Conservation (phyloP, 1,140 invertebrate genomes). For the Bombus cullumanus region DNA sequence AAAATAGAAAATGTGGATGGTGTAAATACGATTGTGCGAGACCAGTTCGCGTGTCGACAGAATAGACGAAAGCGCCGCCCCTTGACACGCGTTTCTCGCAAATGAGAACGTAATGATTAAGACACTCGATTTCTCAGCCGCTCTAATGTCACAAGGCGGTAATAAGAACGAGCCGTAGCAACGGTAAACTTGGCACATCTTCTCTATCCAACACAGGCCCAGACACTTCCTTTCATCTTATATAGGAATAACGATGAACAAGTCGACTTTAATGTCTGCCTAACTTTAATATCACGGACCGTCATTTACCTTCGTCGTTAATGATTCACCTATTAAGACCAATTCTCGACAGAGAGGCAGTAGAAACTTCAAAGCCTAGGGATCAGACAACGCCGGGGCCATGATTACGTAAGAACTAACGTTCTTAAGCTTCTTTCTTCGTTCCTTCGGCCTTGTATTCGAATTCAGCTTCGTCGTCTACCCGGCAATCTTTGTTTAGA, state of each 20-base stretch:
- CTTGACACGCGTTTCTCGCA: constrained; percentile 12
- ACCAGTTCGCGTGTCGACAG: no score
- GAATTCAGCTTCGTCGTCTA: background rate
- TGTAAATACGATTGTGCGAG: background rate
- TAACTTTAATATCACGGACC: constrained; percentile 53
- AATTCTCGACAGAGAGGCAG: constrained; percentile 45
- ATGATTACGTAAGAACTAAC: constrained; percentile 46
- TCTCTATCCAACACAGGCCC: constrained; percentile 11
- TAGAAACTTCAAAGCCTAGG: constrained; percentile 40
- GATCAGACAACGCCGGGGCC: constrained; percentile 21
- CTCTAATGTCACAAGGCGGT: constrained; percentile 33
- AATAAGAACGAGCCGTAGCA: constrained; percentile 44
- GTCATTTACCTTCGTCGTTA: constrained; percentile 55
- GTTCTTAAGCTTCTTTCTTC: constrained; percentile 37
- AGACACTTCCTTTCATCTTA: constrained; percentile 28
- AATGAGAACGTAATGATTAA: constrained; percentile 38
- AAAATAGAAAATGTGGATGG: constrained; percentile 24
- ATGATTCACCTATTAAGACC: constrained; percentile 56
- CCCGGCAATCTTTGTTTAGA: constrained; percentile 16
- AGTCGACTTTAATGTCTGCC: constrained; percentile 52
- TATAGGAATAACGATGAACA: constrained; percentile 38
- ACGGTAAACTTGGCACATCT: constrained; percentile 45
- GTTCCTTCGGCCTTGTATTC: background rate
- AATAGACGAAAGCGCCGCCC: background rate
- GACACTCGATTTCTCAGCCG: constrained; percentile 50